Conservation (phyloP, 2,797 vertebrate species). For the Enteromius trimaculatus region DNA sequence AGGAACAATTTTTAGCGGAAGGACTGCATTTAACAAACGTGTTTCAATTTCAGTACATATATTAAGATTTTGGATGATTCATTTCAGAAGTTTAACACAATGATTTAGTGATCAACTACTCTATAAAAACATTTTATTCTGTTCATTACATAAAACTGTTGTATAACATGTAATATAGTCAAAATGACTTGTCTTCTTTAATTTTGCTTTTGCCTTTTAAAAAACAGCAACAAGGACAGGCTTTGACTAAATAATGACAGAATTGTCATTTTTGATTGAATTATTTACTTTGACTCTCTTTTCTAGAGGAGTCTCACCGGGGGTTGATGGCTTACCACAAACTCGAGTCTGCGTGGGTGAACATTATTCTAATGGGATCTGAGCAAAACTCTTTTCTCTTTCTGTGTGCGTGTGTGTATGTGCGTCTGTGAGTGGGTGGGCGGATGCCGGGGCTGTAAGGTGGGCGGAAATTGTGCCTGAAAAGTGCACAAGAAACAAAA, state of each 20-base stretch:
- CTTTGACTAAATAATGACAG: not conserved
- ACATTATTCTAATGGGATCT: conserved; percentile 28
- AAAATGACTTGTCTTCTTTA: not conserved
- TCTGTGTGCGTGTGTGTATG: conserved; percentile 41
- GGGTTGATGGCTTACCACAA: not conserved
- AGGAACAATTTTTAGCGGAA: no score
- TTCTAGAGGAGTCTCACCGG: not conserved
- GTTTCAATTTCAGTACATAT: no score
- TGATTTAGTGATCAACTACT: not conserved
- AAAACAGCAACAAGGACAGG: not conserved
- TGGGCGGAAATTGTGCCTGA: conserved; percentile 69
- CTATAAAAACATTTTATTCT: not conserved
- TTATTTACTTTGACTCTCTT: conserved; percentile 1
- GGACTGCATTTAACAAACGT: no score
- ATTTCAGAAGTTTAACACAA: not conserved
- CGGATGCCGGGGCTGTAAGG: conserved; percentile 36
- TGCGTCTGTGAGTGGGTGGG: conserved; percentile 59
- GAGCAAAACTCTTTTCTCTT: conserved; percentile 9
- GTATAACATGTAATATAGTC: not conserved
- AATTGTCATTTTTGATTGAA: not conserved
- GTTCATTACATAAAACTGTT: not conserved
- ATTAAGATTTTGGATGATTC: not conserved
- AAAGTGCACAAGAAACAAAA: conserved; percentile 68
- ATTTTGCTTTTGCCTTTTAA: not conserved
- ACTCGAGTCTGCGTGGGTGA: conserved; percentile 33